Evolutionary conservation across 2,797 vertebrate genomes (phyloP), one percentile per base, ranked within the genome.

Genomic region (Brachyrhaphis roseni): DNA sequence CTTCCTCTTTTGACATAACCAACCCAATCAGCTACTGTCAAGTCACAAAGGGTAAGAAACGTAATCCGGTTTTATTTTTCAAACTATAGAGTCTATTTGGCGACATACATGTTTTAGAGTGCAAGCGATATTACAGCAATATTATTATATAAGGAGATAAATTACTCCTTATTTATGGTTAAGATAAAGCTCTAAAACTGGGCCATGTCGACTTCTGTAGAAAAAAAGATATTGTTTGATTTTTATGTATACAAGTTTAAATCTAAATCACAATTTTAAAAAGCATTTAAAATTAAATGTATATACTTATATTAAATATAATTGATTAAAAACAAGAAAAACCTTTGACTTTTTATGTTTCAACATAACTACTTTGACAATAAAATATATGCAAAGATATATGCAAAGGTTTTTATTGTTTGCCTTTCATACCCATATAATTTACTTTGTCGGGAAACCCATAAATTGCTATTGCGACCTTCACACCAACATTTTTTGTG

Each of bases 1-100:
- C 93, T 93, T 95, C 93, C 92, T 92, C 89, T 90, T 90, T 78
- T 6, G 84, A 81, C 82, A 77, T 78, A 84, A 76, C 62, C 90
- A 88, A 82, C 78, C 86, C 77, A 53, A 23, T 79, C 73, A 78
- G 80, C 55, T 53, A 1, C 47, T 34, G 87, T 90, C 51, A 90
- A 84, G 74, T 10, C 20, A 64, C 5, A 23, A 71, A 45, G 6
- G 7, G 41, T 2, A 78, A 64, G 66, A 81, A 82, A 77, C 46
- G 76, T 51, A 55, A 13, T 86, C 84, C 89, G 85, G 79, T 72
- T 36, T 18, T 13, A 10, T 7, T 43, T 79, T 83, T 79, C 72
- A 87, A 85, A 43, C 23, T n/a, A 26, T 6, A 15, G 23, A 26
- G 5, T 45, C 5, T 71, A 28, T 15, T 71, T 46, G 26, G 28